Evolutionary conservation across 2,797 vertebrate species (phyloP).

Genomic region (Myiotriccus ornatus): DNA sequence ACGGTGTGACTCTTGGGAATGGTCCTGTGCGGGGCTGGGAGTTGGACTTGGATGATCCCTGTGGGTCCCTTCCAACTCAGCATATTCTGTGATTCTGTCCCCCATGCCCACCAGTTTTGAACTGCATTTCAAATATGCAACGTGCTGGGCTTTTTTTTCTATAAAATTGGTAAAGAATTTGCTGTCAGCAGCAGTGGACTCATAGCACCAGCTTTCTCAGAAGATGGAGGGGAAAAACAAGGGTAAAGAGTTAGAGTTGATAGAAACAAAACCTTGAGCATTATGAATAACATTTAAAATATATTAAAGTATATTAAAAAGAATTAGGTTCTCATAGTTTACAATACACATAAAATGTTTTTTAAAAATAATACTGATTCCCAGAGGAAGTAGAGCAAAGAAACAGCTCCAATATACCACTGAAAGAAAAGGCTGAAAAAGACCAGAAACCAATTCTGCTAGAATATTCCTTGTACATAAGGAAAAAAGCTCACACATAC

Average conservation of each 20-base stretch:
- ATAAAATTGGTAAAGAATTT: not conserved
- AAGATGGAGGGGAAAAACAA: not conserved
- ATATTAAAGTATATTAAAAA: not conserved
- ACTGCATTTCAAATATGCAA: not conserved
- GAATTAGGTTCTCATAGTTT: not conserved
- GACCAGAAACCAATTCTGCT: not conserved
- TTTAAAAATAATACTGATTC: not conserved
- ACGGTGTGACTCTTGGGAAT: not conserved
- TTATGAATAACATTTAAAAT: not conserved
- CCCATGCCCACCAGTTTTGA: not conserved
- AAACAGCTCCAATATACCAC: not conserved
- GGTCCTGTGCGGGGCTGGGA: not conserved
- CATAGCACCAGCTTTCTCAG: too few relatives aligned
- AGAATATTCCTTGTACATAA: not conserved
- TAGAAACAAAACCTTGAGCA: not conserved
- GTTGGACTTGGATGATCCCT: too few relatives aligned
- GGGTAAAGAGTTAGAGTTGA: not conserved
- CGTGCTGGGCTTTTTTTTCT: not conserved
- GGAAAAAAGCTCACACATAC: not conserved
- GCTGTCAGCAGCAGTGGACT: not conserved
- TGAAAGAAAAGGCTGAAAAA: not conserved
- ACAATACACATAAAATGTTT: not conserved
- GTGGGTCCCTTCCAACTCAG: not conserved
- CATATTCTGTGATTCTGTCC: not conserved
- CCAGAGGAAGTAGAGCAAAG: not conserved